Conservation (phyloP, 30 jellyfish, hydroid and myxozoan genomes). For the Mastigias papua region DNA sequence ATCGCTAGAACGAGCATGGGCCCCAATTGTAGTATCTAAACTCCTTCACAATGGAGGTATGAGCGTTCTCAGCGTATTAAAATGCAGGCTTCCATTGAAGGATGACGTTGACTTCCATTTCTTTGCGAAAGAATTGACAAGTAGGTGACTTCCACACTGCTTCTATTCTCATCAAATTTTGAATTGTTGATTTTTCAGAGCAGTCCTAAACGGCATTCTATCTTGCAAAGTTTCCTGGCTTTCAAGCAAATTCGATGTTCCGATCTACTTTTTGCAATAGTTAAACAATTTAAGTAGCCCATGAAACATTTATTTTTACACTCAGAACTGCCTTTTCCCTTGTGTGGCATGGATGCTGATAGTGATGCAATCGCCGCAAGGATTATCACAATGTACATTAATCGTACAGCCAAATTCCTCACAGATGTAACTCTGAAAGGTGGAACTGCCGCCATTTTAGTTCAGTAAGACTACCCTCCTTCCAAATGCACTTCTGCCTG, state of each 20-base stretch:
- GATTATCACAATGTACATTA: background rate
- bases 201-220: background rate
- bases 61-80: too few species aligned
- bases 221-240: background rate
- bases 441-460: background rate
- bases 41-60: too few species aligned
- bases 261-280: background rate
- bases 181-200: background rate
- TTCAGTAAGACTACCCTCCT: background rate
- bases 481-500: background rate
- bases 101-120: too few species aligned
- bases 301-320: conserved; percentile 1
- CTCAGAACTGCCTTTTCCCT: background rate
- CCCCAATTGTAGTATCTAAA: too few species aligned
- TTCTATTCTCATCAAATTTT: too few species aligned
- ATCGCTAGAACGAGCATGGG: too few species aligned
- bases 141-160: too few species aligned
- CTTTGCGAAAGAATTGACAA: too few species aligned
- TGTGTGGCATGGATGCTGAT: conserved; percentile 1
- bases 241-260: background rate
- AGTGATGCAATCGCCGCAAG: background rate
- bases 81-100: too few species aligned
- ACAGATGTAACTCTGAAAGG: background rate
- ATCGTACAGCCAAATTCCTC: background rate
- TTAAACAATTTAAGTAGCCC: background rate